These are phyloP conservation scores for Drosophila koepferae DNA, from an alignment of 2,888 invertebrate genomes.

Conservation along the genomic window DNA sequence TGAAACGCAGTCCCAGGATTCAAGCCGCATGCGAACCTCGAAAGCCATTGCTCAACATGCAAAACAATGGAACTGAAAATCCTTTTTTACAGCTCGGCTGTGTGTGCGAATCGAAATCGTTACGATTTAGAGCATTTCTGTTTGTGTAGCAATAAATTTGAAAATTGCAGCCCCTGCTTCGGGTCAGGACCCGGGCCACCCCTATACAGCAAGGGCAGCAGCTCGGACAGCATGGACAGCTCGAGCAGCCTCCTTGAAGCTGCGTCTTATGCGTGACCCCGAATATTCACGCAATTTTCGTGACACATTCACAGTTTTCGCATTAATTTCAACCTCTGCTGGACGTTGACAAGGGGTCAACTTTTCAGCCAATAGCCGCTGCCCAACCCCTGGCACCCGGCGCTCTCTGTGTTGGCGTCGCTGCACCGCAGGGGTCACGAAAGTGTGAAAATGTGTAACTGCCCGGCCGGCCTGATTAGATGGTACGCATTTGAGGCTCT, in stretches of 20 bases:
- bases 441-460: constrained; percentile 75
- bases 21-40: constrained; percentile 25
- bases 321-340: constrained; percentile 77
- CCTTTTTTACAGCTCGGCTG: constrained; percentile 43
- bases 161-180: constrained; percentile 50
- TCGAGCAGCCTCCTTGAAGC: constrained; percentile 57
- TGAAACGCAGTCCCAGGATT: constrained; percentile 43
- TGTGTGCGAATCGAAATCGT: constrained; percentile 32
- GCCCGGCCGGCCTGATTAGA: constrained; percentile 63
- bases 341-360: constrained; percentile 77
- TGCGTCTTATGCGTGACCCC: constrained; percentile 78
- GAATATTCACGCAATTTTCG: constrained; percentile 76
- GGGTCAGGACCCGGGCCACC: constrained; percentile 46
- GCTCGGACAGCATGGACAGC: constrained; percentile 21
- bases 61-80: constrained; percentile 67
- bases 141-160: constrained; percentile 69
- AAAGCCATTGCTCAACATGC: constrained; percentile 69
- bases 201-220: constrained; percentile 38
- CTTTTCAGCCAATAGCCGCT: constrained; percentile 59
- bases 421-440: constrained; percentile 75
- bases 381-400: constrained; percentile 51
- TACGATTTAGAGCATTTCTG: constrained; percentile 62
- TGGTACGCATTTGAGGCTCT: constrained; percentile 37
- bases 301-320: constrained; percentile 76
- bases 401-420: constrained; percentile 53